Conservation (phyloP, 2,888 invertebrate species). For the Lamproptera curius region DNA sequence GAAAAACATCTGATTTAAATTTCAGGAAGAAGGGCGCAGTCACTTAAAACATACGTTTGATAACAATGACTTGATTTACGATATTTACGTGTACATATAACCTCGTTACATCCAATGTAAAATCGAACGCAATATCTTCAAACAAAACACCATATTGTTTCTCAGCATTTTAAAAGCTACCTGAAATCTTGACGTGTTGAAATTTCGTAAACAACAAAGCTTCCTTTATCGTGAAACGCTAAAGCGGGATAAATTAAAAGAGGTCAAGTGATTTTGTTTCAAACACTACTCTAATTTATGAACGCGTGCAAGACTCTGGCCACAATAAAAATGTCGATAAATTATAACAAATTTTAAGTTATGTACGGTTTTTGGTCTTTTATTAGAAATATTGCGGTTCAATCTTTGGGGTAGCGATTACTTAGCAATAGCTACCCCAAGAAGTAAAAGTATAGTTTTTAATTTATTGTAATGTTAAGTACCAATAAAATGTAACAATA, state of each 20-base stretch:
- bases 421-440: too few relatives aligned
- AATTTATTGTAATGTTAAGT: too few relatives aligned
- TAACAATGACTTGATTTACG: background rate
- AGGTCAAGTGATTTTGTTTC: constrained; percentile 19
- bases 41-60: too few relatives aligned
- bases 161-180: constrained; percentile 2
- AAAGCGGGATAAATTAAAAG: constrained; percentile 18
- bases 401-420: too few relatives aligned
- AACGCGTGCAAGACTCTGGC: constrained; percentile 9
- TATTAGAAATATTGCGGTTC: too few relatives aligned
- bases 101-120: background rate
- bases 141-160: constrained; percentile 6
- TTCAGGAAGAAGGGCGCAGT: too few relatives aligned
- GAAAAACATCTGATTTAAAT: too few relatives aligned
- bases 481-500: too few relatives aligned
- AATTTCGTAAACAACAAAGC: constrained; percentile 20
- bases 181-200: constrained; percentile 5
- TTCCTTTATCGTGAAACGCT: constrained; percentile 14
- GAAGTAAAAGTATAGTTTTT: too few relatives aligned
- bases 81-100: background rate
- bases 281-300: constrained; percentile 21
- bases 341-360: constrained; percentile 13
- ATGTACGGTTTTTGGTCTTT: background rate
- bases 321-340: constrained; percentile 16
- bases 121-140: background rate